Evolutionary conservation across 2,113 vertebrate species (phyloP), one percentile per base, ranked within the genome.

Genomic region (Drymodes brunneopygia): DNA sequence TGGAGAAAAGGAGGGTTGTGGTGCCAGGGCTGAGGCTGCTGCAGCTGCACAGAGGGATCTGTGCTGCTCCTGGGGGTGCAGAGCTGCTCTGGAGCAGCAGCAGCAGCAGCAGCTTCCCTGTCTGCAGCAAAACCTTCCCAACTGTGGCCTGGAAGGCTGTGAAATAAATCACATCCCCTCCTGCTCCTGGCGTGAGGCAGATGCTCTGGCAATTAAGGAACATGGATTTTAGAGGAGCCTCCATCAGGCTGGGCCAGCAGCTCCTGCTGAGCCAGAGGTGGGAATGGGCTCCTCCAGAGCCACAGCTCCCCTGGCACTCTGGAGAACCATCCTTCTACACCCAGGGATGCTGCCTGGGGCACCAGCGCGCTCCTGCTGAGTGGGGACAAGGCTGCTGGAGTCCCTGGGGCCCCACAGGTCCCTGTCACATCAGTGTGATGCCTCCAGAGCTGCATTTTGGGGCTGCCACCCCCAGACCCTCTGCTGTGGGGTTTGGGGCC

Each of bases 301-400:
- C 42, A 4, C 20, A 8, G 27, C 18, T 74, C 16, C 47, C 9
- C 33, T 24, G 66, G 22, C n/a, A 12, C 28, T 8, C 11, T 36
- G 51, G 21, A 67, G 64, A 71, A 0, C 2, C 53, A 25, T 17
- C 33, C 17, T 1, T 18, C 56, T 19, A 4, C 44, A 10, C 5
- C 47, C 45, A 0, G 3, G 20, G 18, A 3, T 0, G 0, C 44
- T 56, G 38, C 20, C 27, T 22, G 24, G 15, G 36, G 15, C 80
- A 8, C 24, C 45, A 29, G 17, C 2, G 13, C 18, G 21, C 60
- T 61, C n/a, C 57, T 38, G 51, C 1, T 3, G 9, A 45, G 5
- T 1, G 53, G 25, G 53, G 25, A 54, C 0, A 0, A 16, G 29
- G 35, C 35, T 57, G 12, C 44, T 56, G 1, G 0, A 11, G 51